Percentiles rank a stretch among this genome's conserved stretches.
Conservation (phyloP, 2,797 vertebrate genomes). For the Huso huso region DNA sequence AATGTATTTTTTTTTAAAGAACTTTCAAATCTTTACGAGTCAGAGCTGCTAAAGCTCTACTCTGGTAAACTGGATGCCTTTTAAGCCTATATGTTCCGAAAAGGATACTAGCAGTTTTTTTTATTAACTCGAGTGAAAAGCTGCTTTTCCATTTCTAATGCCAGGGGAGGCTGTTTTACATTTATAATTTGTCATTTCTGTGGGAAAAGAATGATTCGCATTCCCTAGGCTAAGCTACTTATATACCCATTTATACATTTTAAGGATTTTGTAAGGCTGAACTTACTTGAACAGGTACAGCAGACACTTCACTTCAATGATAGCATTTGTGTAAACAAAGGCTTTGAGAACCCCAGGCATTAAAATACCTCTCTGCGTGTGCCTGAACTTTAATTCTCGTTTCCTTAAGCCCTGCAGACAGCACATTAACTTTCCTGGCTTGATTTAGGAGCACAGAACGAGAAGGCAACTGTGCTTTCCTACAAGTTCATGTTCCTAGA, state of each 20-base stretch:
- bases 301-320: constrained; percentile 45
- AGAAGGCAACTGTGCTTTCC: constrained; percentile 29
- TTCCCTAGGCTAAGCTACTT: constrained; percentile 66
- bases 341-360: constrained; percentile 39
- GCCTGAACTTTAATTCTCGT: constrained; percentile 34
- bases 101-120: constrained; percentile 39
- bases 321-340: constrained; percentile 53
- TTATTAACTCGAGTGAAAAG: constrained; percentile 54
- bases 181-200: constrained; percentile 68
- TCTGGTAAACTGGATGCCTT: constrained; percentile 20
- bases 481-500: constrained; percentile 44
- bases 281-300: constrained; percentile 57
- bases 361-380: constrained; percentile 40
- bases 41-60: constrained; percentile 14
- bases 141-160: constrained; percentile 49
- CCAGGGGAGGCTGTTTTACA: constrained; percentile 65
- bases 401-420: constrained; percentile 44
- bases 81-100: constrained; percentile 36
- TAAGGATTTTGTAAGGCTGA: constrained; percentile 58
- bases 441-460: constrained; percentile 39
- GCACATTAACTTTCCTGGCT: constrained; percentile 46
- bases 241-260: constrained; percentile 57
- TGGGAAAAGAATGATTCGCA: constrained; percentile 49
- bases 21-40: constrained; percentile 15
- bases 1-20: constrained; percentile 16